These are phyloP conservation scores for Neodiprion pinetum DNA, from an alignment of 1,140 invertebrate genomes.

Conservation along the genomic window DNA sequence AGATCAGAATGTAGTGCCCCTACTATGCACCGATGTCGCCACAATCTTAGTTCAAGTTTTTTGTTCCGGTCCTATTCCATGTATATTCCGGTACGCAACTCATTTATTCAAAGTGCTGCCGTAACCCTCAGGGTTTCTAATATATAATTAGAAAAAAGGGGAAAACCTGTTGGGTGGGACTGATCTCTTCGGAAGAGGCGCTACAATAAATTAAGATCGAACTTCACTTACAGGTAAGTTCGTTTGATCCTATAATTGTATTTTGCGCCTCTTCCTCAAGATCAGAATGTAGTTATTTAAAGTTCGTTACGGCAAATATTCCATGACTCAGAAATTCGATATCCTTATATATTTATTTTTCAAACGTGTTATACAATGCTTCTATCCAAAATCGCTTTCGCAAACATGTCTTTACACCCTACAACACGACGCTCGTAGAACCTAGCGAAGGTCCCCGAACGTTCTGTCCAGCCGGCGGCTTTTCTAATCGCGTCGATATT, in stretches of 20 bases:
- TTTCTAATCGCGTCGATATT: conserved; percentile 34
- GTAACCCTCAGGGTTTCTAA: conserved; percentile 20
- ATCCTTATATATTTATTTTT: conserved; percentile 19
- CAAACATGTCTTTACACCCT: no score
- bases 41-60: not conserved
- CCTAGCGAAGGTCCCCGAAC: conserved; percentile 35
- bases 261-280: no score
- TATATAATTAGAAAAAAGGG: conserved; percentile 22
- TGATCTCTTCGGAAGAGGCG: no score
- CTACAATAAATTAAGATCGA: no score
- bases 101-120: conserved; percentile 21
- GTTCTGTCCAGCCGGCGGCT: conserved; percentile 38
- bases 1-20: conserved; percentile 10
- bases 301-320: not conserved
- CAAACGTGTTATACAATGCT: conserved; percentile 8
- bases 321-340: conserved; percentile 18
- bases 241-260: no score
- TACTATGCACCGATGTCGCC: conserved; percentile 15
- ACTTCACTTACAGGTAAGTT: no score
- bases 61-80: not conserved
- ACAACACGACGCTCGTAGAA: conserved; percentile 26
- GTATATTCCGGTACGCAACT: not conserved
- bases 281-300: no score
- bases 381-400: conserved; percentile 14
- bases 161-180: conserved; percentile 17